phyloP scores from a whole-genome alignment of 2,113 vertebrate species.

The Oxyura jamaicensis region DNA sequence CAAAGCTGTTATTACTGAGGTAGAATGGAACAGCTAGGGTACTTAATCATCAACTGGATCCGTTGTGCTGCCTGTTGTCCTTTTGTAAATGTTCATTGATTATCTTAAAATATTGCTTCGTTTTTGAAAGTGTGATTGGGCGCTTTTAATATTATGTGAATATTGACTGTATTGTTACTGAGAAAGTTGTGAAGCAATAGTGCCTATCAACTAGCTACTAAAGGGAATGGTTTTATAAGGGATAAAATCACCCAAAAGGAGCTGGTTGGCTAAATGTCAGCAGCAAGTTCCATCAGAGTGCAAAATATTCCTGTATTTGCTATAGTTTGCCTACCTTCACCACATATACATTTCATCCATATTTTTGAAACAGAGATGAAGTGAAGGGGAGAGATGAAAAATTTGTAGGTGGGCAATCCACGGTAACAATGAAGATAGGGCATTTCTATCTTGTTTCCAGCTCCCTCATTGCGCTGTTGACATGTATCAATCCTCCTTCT shows the following conservation, averaged over 20 bases:
- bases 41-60: background rate
- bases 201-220: background rate
- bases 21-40: background rate
- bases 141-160: background rate
- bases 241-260: background rate
- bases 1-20: background rate
- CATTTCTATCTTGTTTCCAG: background rate
- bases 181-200: background rate
- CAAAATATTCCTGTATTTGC: background rate
- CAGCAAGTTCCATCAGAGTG: background rate
- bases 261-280: background rate
- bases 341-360: background rate
- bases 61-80: background rate
- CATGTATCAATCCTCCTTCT: background rate
- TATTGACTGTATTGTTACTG: background rate
- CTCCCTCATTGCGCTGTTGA: background rate
- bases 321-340: background rate
- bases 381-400: background rate
- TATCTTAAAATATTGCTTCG: background rate
- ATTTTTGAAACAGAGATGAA: background rate
- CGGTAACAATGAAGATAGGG: rapidly evolving
- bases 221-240: background rate
- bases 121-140: background rate
- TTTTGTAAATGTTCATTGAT: background rate
- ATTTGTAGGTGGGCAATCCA: background rate